Conservation (phyloP, 2,113 vertebrate genomes). For the Sinocyclocheilus rhinocerous region DNA sequence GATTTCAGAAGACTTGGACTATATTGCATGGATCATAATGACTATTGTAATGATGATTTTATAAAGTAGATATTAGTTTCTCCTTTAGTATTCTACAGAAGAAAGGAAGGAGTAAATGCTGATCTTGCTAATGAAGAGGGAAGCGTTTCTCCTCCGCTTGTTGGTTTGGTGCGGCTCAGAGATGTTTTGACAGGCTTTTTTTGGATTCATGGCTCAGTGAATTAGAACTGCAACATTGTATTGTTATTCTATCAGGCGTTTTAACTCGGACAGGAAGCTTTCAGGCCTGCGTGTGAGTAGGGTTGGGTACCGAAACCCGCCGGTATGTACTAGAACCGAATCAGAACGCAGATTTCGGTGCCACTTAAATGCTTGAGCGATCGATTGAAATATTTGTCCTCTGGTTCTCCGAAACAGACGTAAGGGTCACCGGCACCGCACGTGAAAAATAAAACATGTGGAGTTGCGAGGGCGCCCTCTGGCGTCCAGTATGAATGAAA, state of each 20-base stretch:
- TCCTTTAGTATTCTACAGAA: background rate
- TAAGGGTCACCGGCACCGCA: no score
- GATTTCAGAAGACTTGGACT: background rate
- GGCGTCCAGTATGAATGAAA: no score
- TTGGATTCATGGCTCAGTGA: constrained; percentile 20
- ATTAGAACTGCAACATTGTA: constrained; percentile 23
- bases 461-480: no score
- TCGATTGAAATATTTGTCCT: no score
- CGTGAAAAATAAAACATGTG: no score
- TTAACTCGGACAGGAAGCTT: constrained; percentile 14
- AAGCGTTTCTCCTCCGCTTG: constrained; percentile 13
- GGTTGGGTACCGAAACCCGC: no score
- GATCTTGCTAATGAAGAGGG: background rate
- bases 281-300: background rate
- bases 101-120: background rate
- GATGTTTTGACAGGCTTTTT: constrained; percentile 33
- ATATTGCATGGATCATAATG: background rate
- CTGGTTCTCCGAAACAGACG: no score
- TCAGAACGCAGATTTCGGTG: no score
- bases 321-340: no score
- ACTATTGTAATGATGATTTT: background rate
- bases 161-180: constrained; percentile 22
- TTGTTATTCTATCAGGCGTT: constrained; percentile 23
- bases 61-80: background rate
- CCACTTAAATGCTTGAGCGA: no score